Evolutionary conservation across 53 echinoderm and acorn worm species (phyloP).

Genomic region (Antedon mediterranea): DNA sequence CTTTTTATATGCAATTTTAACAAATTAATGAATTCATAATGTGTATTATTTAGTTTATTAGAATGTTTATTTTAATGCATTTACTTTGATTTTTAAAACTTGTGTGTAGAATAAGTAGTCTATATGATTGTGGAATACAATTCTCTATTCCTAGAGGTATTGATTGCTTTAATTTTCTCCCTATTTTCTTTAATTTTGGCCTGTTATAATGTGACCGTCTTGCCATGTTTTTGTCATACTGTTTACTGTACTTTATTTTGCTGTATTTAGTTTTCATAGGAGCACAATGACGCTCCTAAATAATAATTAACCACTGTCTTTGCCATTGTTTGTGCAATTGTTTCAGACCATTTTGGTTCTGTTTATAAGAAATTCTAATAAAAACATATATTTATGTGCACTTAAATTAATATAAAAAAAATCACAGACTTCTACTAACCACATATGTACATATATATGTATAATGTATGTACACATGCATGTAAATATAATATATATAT

Average conservation of each 20-base stretch:
- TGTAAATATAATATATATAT: no score
- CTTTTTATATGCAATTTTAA: not conserved
- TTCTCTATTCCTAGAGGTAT: not conserved
- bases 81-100: not conserved
- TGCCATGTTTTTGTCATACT: not conserved
- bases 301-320: not conserved
- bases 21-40: not conserved
- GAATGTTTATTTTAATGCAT: not conserved
- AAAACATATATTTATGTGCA: not conserved
- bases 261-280: not conserved
- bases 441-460: not conserved
- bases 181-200: not conserved
- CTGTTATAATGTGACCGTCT: not conserved
- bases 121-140: not conserved
- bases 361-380: not conserved
- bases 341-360: not conserved
- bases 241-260: not conserved
- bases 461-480: not conserved
- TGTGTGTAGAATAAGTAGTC: not conserved
- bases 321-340: not conserved
- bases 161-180: not conserved
- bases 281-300: not conserved
- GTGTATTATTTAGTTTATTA: not conserved
- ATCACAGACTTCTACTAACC: not conserved
- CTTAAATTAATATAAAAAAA: not conserved